These are phyloP conservation scores for Nasonia oneida DNA, from an alignment of 2,888 invertebrate genomes.

Conservation along the genomic window DNA sequence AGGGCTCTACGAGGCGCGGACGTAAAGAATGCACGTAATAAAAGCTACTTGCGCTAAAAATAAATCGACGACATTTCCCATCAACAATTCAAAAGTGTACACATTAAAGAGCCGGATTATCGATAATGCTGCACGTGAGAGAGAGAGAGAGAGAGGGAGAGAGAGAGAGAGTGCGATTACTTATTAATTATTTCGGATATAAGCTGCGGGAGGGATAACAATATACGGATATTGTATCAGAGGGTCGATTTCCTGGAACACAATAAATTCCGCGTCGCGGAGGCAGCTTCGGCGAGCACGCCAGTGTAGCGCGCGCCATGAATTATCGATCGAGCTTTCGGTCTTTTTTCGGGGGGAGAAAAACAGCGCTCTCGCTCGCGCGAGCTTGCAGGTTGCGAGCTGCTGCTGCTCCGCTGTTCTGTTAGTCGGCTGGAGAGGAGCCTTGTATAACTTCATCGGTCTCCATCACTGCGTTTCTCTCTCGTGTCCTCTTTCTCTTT, in stretches of 20 bases:
- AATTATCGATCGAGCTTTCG: conserved; percentile 58
- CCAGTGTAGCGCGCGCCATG: conserved; percentile 7
- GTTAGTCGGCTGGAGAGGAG: conserved; percentile 45
- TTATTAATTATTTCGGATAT: neutral
- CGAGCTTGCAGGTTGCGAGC: neutral
- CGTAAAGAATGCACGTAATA: conserved; percentile 12
- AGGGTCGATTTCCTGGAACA: conserved; percentile 9
- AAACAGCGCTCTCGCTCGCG: conserved; percentile 21
- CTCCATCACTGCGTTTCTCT: conserved; percentile 1
- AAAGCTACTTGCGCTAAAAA: conserved; percentile 39
- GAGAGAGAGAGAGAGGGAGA: too few species aligned
- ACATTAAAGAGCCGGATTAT: neutral
- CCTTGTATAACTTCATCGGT: conserved; percentile 32
- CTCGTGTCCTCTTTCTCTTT: neutral
- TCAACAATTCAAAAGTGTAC: neutral
- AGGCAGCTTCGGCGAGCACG: neutral
- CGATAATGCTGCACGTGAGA: too few species aligned
- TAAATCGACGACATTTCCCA: conserved; percentile 43
- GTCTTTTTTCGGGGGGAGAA: conserved; percentile 44
- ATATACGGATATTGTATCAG: neutral
- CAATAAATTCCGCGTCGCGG: conserved; percentile 43
- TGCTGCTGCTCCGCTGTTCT: conserved; percentile 2
- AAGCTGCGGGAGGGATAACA: neutral
- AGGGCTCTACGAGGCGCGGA: conserved; percentile 3
- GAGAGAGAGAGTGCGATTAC: neutral